phyloP scores from a whole-genome alignment of 2,888 invertebrate genomes.

The Ceramica pisi region DNA sequence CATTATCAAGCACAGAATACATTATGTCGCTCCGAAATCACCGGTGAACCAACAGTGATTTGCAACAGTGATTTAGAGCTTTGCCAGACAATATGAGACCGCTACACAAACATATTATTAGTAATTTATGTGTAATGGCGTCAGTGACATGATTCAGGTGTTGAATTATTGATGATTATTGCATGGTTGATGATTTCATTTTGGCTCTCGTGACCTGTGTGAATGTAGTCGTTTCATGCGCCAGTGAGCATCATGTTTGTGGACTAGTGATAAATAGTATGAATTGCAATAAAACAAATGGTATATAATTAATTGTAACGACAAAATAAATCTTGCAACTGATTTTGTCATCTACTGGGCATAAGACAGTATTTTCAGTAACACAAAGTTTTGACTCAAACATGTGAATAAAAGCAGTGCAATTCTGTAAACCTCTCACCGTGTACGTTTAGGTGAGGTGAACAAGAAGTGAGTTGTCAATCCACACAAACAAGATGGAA shows the following conservation, averaged over 20 bases:
- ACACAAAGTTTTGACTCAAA: too few species aligned
- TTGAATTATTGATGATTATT: conserved; percentile 48
- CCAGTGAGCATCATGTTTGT: not conserved
- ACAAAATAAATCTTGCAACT: not conserved
- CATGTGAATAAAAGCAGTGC: too few species aligned
- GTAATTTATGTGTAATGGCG: conserved; percentile 53
- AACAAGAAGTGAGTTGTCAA: too few species aligned
- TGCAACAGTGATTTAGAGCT: conserved; percentile 54
- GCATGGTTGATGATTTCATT: conserved; percentile 51
- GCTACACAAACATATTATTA: conserved; percentile 48
- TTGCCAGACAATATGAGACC: conserved; percentile 45
- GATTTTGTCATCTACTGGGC: not conserved
- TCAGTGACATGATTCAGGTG: conserved; percentile 57
- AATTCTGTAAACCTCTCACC: too few species aligned
- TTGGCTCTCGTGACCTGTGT: conserved; percentile 14
- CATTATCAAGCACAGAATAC: conserved; percentile 46
- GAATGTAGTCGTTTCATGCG: conserved; percentile 1
- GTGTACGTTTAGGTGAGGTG: too few species aligned
- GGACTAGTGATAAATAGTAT: not conserved
- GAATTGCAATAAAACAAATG: not conserved
- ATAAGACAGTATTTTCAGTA: too few species aligned
- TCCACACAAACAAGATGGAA: too few species aligned
- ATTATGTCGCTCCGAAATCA: conserved; percentile 46
- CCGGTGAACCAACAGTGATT: conserved; percentile 43
- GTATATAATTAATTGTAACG: not conserved